A percentile compares a stretch with the other conserved stretches of the same genome.
phyloP scores from a whole-genome alignment of 1,140 invertebrate species.

The Tetragonula clypearis region DNA sequence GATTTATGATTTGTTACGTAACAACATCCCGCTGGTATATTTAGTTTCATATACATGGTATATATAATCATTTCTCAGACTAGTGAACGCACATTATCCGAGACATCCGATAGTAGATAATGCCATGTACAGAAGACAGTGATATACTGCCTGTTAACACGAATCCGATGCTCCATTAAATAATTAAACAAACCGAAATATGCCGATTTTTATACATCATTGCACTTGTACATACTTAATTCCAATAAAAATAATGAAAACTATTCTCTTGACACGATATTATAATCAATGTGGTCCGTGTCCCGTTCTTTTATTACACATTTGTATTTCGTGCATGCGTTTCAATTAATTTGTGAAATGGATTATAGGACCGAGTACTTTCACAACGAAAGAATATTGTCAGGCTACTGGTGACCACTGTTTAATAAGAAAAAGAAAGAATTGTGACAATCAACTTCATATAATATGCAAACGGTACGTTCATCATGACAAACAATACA shows the following conservation, averaged over 20 bases:
- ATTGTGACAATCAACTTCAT: conserved; percentile 29
- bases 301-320: too few relatives aligned
- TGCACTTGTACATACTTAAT: not conserved
- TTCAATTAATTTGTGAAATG: not conserved
- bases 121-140: conserved; percentile 34
- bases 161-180: conserved; percentile 48
- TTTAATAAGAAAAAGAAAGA: not conserved
- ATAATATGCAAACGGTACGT: conserved; percentile 60
- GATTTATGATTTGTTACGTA: conserved; percentile 66
- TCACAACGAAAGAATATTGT: not conserved
- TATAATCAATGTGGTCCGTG: not conserved
- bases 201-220: not conserved
- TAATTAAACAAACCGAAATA: conserved; percentile 27
- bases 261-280: not conserved
- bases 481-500: conserved; percentile 36
- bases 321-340: not conserved
- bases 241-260: not conserved
- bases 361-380: too few relatives aligned
- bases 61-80: conserved; percentile 64
- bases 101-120: conserved; percentile 63
- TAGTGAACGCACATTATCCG: conserved; percentile 61
- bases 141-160: conserved; percentile 61
- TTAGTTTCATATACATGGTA: conserved; percentile 36
- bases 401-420: not conserved
- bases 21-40: conserved; percentile 52